Percentiles rank a stretch among this genome's conserved stretches.
These are phyloP conservation scores for Troglohyphantes excavatus DNA, from an alignment of 2,888 invertebrate species.

Conservation along the genomic window DNA sequence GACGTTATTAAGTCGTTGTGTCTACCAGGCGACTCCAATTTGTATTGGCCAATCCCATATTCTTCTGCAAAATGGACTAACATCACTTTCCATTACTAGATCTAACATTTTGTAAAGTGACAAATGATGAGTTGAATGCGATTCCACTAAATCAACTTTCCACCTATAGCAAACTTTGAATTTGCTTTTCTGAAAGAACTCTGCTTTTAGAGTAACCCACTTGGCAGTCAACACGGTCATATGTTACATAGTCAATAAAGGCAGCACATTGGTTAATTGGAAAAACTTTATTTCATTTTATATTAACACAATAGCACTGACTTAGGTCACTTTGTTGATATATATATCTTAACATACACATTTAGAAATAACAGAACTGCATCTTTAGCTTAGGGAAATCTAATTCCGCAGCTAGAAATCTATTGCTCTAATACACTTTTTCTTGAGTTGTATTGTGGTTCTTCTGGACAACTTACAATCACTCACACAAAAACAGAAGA, in stretches of 20 bases:
- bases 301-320: constrained; percentile 72
- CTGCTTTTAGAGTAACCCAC: too few relatives aligned
- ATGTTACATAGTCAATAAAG: not conserved
- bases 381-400: constrained; percentile 48
- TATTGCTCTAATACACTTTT: constrained; percentile 78
- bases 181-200: too few relatives aligned
- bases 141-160: too few relatives aligned
- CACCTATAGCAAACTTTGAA: too few relatives aligned
- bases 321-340: constrained; percentile 75
- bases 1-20: too few relatives aligned
- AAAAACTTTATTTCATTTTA: constrained; percentile 73
- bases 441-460: constrained; percentile 39
- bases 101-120: too few relatives aligned
- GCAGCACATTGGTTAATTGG: constrained; percentile 31
- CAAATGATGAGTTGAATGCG: too few relatives aligned
- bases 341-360: constrained; percentile 67
- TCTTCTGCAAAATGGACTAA: too few relatives aligned
- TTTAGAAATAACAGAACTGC: constrained; percentile 49
- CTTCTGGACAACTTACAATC: constrained; percentile 34
- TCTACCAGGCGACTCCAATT: too few relatives aligned
- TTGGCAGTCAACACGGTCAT: too few relatives aligned
- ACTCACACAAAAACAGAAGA: not conserved
- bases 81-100: too few relatives aligned
- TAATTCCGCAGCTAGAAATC: constrained; percentile 57
- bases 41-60: too few relatives aligned